Evolutionary conservation across 2,888 invertebrate species (phyloP).

Genomic region (Chloroclystis v-ata): DNA sequence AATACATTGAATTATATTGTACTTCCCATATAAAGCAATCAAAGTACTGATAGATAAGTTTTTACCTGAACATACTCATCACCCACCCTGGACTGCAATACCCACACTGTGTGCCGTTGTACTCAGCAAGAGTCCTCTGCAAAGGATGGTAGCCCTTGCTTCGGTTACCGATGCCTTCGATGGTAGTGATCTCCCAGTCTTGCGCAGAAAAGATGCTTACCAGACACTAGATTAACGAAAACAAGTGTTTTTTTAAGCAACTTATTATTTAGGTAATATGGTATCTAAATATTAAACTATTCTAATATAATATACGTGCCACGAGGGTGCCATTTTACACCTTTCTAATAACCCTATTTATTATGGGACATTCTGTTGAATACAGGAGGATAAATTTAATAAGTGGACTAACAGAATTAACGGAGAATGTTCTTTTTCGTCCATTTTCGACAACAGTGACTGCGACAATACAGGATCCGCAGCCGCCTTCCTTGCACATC

Average conservation of each 20-base stretch:
- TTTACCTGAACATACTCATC: slow-evolving; percentile 84
- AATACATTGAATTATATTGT: slow-evolving; percentile 1
- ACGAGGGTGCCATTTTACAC: too few relatives aligned
- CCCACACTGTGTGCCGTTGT: slow-evolving; percentile 85
- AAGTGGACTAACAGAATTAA: slow-evolving; percentile 79
- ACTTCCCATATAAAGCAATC: too few relatives aligned
- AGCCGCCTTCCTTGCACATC: slow-evolving; percentile 84
- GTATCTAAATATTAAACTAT: too few relatives aligned
- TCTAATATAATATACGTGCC: too few relatives aligned
- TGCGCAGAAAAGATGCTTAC: slow-evolving; percentile 79
- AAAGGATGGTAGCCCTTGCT: slow-evolving; percentile 82
- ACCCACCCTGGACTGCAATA: slow-evolving; percentile 87
- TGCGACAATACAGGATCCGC: slow-evolving; percentile 80
- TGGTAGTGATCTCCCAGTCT: slow-evolving; percentile 82
- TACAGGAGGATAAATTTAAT: too few relatives aligned
- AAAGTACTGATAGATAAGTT: too few relatives aligned
- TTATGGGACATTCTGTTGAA: too few relatives aligned
- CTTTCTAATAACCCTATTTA: too few relatives aligned
- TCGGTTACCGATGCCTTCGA: slow-evolving; percentile 83
- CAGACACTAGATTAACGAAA: slow-evolving; percentile 79
- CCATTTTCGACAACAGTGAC: slow-evolving; percentile 55
- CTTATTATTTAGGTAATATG: too few relatives aligned
- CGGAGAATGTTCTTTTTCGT: slow-evolving; percentile 57
- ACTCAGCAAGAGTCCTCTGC: slow-evolving; percentile 78
- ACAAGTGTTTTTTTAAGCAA: too few relatives aligned